Evolutionary conservation across 2,797 vertebrate species (phyloP).

Genomic region (Eulemur rubriventer): DNA sequence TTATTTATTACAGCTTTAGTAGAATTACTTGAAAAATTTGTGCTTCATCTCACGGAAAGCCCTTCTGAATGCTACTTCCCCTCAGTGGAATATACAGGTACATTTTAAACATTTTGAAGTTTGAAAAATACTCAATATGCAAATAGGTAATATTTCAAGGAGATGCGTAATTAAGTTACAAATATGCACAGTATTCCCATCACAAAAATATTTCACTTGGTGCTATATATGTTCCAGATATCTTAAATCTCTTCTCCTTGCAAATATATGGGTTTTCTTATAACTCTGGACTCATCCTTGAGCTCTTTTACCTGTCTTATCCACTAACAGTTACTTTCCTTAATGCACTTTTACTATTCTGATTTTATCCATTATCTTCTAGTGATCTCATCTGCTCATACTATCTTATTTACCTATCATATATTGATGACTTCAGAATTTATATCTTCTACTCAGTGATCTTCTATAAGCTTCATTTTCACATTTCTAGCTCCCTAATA

Average conservation of each 20-base stretch:
- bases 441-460: background rate
- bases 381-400: background rate
- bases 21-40: conserved; percentile 92
- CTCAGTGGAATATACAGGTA: conserved; percentile 89
- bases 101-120: conserved; percentile 75
- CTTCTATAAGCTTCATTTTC: background rate
- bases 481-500: background rate
- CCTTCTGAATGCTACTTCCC: conserved; percentile 90
- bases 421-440: background rate
- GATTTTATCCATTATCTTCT: background rate
- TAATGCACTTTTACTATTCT: background rate
- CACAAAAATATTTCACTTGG: background rate
- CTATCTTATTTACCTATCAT: background rate
- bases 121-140: background rate
- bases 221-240: background rate
- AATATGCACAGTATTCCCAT: background rate
- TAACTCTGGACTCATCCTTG: background rate
- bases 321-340: background rate
- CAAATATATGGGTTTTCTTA: background rate
- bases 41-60: conserved; percentile 88
- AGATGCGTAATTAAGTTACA: background rate
- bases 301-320: background rate
- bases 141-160: background rate
- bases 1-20: conserved; percentile 88
- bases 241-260: background rate